Base-by-base conservation (phyloP, 2,113 vertebrate genomes). In the Clarias macrocephalus region DNA sequence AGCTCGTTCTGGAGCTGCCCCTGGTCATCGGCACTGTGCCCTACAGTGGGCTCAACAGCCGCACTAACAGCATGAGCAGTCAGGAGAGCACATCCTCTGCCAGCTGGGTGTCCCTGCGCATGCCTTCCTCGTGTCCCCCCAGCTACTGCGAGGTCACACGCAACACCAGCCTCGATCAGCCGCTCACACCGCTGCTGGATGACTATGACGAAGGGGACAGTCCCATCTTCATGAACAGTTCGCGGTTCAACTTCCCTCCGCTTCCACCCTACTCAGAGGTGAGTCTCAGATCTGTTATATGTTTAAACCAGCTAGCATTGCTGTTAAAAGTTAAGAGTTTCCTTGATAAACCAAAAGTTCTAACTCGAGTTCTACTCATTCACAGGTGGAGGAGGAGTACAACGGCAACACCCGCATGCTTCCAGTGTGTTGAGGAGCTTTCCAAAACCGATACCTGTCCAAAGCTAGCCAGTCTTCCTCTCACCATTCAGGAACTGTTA, bases 41-140 rank as follows among this genome's bases (percentile, higher is more conserved):
- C 21, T 91, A 95, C 0, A 91, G 86, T 37, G 96, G 97, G 1
- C 93, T 98, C 0, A 96, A 95, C 42, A 99, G 98, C 93, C 96
- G 98, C 68, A 96, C 93, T 48, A 97, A 95, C 91, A 99, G 98
- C 86, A 95, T 98, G 94, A 97, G 97, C 91, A 99, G 98, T 88
- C 95, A 96, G 88, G 93, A 94, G 0, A 97, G 97, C 88, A 97
- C 91, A 0, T 91, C 96, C 23, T 95, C 94, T 0, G 96, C 96
- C 94, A 99, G 98, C 90, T 99, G 98, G 98, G 94, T 98, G 82
- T 97, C 98, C 7, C 91, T 99, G 8, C 95, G 96, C 88, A 95
- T 98, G 90, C 97, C 98, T 0, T 82, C 87, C 0, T 6, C 92
- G 68, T 95, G 95, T 0, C 97, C 97, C 0, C 97, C 98, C 0